Evolutionary conservation across 2,888 invertebrate species (phyloP), one percentile per base, ranked within the genome.

Genomic region (Lissonota sp.): DNA sequence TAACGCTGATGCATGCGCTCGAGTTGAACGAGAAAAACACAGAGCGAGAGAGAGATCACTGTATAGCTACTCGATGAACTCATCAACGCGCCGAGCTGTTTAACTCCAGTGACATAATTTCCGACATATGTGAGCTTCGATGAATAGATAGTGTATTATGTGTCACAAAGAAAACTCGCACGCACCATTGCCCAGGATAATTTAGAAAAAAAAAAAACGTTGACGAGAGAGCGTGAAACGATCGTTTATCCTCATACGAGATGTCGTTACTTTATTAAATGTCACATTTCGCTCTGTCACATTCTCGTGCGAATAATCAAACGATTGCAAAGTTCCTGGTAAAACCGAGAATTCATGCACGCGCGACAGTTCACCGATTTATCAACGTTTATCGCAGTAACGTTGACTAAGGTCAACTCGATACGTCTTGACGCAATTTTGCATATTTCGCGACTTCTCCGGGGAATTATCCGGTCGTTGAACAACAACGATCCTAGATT

Each of bases 91-190:
- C 79, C 62, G 26, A 64, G 72, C 81, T 49, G 73, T 75, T 69
- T 62, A 62, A 63, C 80, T 66, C 60, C 55, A 70, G 84, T 87
- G 87, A 87, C 85, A 86, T 84, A 86, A 86, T 79, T 76, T 67
- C 57, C 76, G 46, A 81, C 80, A 75, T 79, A 83, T 78, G 83
- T 63, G 70, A 53, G 58, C 70, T 69, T 53, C 46, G 39, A 63
- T 37, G 8, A 26, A 57, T 6, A 53, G 51, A 53, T 44, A 44
- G 62, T 60, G 1, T 63, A 51, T 51, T n/a, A 8, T 7, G 14
- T 12, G 57, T 44, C 6, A 6, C 14, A 53, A 4, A 4, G 10
- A 57, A 55, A 40, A 44, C 76, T 16, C 53, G 14, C 6, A 39
- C 67, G 69, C 46, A 76, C 37, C 53, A 69, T 10, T n/a, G 42